Evolutionary conservation across 2,797 vertebrate species (phyloP).

Genomic region (Schizopygopsis pylzovi): DNA sequence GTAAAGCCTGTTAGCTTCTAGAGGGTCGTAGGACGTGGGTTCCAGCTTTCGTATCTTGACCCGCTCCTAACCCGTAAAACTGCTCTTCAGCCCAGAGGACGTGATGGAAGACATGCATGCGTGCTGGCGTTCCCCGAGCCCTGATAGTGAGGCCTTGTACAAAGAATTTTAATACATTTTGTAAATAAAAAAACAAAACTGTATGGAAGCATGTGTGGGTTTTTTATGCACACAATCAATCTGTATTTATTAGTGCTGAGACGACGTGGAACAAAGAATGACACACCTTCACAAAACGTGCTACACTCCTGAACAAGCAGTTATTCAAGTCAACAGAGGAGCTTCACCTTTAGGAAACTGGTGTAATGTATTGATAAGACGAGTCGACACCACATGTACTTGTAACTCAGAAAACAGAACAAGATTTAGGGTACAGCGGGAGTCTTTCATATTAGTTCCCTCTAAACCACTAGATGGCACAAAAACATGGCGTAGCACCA

Average conservation of each 20-base stretch:
- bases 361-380: neutral
- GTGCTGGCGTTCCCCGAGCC: conserved; percentile 87
- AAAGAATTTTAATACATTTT: conserved; percentile 99
- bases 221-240: conserved; percentile 2
- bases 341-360: neutral
- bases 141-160: conserved; percentile 95
- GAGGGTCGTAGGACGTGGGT: conserved; percentile 80
- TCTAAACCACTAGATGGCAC: too few relatives aligned
- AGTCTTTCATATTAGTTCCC: too few relatives aligned
- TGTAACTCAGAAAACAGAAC: neutral
- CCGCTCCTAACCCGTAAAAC: conserved; percentile 74
- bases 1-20: conserved; percentile 82
- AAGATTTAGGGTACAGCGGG: neutral
- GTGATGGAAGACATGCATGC: conserved; percentile 92
- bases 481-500: too few relatives aligned
- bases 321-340: neutral
- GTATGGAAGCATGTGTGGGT: conserved; percentile 84
- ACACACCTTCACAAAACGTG: neutral
- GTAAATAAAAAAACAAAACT: conserved; percentile 92
- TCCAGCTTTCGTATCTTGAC: conserved; percentile 60
- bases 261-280: neutral
- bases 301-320: too few relatives aligned
- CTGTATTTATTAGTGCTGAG: neutral
- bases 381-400: neutral
- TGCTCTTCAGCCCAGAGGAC: conserved; percentile 89